phyloP scores from a whole-genome alignment of 2,888 invertebrate genomes.

The Meiosimyza platycephala region DNA sequence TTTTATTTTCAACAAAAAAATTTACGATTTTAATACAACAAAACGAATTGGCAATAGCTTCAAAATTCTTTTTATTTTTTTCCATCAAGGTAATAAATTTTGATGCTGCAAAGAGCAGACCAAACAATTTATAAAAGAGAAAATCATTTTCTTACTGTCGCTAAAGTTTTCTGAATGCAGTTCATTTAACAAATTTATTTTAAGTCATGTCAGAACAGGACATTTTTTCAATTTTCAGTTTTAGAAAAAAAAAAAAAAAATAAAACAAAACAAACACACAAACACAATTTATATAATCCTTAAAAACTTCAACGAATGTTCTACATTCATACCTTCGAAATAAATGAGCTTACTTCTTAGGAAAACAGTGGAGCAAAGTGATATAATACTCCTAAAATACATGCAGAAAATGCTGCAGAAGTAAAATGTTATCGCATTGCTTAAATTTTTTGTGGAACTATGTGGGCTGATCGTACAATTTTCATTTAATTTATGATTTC shows the following conservation, averaged over 20 bases:
- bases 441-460: no score
- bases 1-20: not conserved
- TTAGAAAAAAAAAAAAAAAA: not conserved
- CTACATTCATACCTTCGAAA: conserved; percentile 1
- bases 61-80: not conserved
- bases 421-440: no score
- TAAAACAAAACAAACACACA: not conserved
- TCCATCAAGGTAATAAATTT: not conserved
- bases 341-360: not conserved
- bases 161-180: conserved; percentile 7
- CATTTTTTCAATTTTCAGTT: not conserved
- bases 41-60: not conserved
- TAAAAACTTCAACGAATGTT: conserved; percentile 18
- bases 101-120: not conserved
- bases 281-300: not conserved
- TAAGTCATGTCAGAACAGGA: conserved; percentile 10
- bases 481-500: no score
- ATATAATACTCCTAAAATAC: no score
- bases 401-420: no score
- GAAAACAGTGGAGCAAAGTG: not conserved
- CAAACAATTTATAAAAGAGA: not conserved
- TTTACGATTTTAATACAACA: not conserved
- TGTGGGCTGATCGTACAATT: no score
- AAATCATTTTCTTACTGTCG: conserved; percentile 1
- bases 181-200: conserved; percentile 21